Percentiles rank a stretch among this genome's conserved stretches.
Evolutionary conservation across 2,113 vertebrate species (phyloP).

Genomic region (Semicossyphus pulcher): DNA sequence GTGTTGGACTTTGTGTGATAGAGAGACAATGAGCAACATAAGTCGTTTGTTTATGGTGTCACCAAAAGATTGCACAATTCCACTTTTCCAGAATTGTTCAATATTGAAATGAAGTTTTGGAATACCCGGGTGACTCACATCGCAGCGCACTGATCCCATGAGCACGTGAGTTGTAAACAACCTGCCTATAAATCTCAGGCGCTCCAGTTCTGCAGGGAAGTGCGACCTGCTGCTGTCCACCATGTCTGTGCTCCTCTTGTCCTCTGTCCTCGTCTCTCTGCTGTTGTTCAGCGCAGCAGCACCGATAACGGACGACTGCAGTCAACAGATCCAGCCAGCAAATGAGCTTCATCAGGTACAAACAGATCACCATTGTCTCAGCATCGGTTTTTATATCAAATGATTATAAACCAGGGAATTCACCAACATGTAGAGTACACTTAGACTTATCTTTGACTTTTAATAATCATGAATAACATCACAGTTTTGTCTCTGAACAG

Average conservation of each 20-base stretch:
- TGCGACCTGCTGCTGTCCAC: neutral
- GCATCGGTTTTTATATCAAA: neutral
- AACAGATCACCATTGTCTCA: neutral
- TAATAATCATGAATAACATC: neutral
- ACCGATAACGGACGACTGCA: neutral
- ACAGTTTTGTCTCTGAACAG: neutral
- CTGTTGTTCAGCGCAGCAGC: neutral
- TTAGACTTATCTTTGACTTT: too few species aligned
- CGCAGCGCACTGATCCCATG: neutral
- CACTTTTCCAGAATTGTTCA: neutral
- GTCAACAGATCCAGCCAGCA: neutral
- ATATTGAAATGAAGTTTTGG: neutral
- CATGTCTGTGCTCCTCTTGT: neutral
- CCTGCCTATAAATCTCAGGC: neutral
- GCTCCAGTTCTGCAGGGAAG: neutral
- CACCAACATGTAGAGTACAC: neutral
- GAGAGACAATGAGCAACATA: too few species aligned
- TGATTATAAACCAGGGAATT: neutral
- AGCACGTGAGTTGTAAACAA: neutral
- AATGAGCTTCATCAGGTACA: neutral
- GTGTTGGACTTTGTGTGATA: too few species aligned
- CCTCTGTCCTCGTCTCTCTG: neutral
- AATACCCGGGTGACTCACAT: neutral
- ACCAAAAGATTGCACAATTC: neutral
- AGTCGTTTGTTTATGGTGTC: too few species aligned